Evolutionary conservation across 2,797 vertebrate genomes (phyloP), one percentile per base, ranked within the genome.

Genomic region (Ceryle rudis): DNA sequence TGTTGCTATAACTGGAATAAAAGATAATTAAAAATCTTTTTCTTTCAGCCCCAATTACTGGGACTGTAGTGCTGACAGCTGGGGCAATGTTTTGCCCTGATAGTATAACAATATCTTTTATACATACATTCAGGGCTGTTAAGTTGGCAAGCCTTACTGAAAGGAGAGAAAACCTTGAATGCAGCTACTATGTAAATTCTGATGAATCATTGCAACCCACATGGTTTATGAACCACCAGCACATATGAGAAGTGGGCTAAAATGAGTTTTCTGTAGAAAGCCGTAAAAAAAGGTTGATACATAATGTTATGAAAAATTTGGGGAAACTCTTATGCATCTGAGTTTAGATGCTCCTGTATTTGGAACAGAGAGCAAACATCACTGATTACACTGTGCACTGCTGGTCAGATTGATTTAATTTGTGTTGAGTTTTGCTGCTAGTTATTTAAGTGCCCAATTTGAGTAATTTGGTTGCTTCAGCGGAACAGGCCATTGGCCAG

Each of bases 201-300:
- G 74, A 78, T 92, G 65, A 95, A 67, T 93, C 93, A 70, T 8
- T 74, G 66, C 66, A 78, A 46, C 77, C 66, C 41, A 88, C 70
- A 44, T n/a, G 9, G 35, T 65, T 95, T 84, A 69, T 55, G 28
- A 84, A 81, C 71, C 35, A 75, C 28, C 25, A 79, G n/a, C 47
- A 42, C 54, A 10, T 31, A 84, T 1, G 4, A 75, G 29, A 89
- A 72, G 70, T 61, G 35, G 82, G 57, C 21, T 90, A 51, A 71
- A 87, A 44, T 25, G 6, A 22, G 3, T 26, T 39, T 41, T 66
- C 35, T 17, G 15, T 71, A 62, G 62, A 88, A 74, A 74, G 33
- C 3, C 3, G 0, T 74, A 61, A 70, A 65, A 74, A 78, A 93
- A 86, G 18, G 15, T 29, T 60, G 29, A n/a, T 54, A 33, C 6